A percentile compares a stretch with the other conserved stretches of the same genome.
phyloP scores from a whole-genome alignment of 2,113 vertebrate species.

The Variabilichromis moorii region DNA sequence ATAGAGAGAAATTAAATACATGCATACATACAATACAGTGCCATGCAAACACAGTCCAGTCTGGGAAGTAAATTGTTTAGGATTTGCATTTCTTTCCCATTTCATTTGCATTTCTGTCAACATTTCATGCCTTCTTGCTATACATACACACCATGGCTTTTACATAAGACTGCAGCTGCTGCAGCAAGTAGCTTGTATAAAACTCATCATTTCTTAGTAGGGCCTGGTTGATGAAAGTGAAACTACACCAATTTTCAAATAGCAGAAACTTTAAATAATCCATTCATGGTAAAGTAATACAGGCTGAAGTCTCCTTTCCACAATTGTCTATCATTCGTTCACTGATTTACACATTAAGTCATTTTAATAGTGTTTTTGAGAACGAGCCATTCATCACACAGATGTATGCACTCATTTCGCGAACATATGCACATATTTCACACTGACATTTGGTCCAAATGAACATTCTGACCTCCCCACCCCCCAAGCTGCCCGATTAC shows the following conservation, averaged over 20 bases:
- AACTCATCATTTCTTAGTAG: background rate
- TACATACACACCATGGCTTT: constrained; percentile 61
- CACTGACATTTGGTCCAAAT: background rate
- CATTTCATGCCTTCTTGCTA: constrained; percentile 68
- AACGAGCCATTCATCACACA: background rate
- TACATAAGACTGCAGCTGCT: constrained; percentile 30
- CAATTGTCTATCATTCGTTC: background rate
- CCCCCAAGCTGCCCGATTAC: background rate
- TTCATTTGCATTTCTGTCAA: constrained; percentile 15
- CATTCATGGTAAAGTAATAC: background rate
- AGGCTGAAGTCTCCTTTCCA: background rate
- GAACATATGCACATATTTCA: background rate
- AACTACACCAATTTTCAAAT: background rate
- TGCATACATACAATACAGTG: constrained; percentile 71
- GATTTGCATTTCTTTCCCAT: constrained; percentile 58
- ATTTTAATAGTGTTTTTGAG: background rate
- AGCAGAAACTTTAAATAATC: background rate
- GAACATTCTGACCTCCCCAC: background rate
- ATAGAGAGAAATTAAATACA: constrained; percentile 61
- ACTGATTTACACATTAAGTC: background rate
- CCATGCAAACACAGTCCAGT: constrained; percentile 73
- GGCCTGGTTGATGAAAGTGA: background rate
- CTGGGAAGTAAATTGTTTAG: constrained; percentile 63
- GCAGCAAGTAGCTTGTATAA: background rate
- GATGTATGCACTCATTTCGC: background rate